Evolutionary conservation across 2,797 vertebrate genomes (phyloP).

Genomic region (Scolopax bukidnonensis): DNA sequence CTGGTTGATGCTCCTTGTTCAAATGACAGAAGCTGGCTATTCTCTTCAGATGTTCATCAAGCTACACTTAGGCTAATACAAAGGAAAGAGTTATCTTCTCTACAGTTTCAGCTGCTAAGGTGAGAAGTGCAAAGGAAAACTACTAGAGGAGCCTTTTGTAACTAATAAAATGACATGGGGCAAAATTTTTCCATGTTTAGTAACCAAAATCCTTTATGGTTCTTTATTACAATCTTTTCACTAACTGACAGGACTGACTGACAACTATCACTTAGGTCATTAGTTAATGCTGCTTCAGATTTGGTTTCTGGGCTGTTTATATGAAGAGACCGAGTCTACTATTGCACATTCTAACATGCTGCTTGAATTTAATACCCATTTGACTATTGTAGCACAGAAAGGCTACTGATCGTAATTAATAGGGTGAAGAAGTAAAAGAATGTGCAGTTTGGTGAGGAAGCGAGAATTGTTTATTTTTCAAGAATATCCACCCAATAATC

Average conservation of each 20-base stretch:
- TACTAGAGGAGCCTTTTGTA: not conserved
- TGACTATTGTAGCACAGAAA: not conserved
- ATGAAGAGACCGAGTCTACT: not conserved
- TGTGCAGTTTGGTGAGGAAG: not conserved
- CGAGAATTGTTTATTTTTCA: not conserved
- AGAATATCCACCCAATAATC: not conserved
- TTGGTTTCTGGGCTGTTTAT: not conserved
- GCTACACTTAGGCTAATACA: constrained; percentile 82
- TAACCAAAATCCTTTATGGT: not conserved
- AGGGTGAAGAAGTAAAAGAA: not conserved
- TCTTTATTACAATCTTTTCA: not conserved
- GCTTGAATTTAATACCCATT: not conserved
- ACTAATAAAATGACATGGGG: not conserved
- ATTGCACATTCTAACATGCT: not conserved
- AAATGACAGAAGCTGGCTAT: constrained; percentile 96
- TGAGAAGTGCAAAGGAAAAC: constrained; percentile 62
- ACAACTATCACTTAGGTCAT: not conserved
- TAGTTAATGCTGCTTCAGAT: not conserved
- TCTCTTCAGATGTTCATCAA: constrained; percentile 81
- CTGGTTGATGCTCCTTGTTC: constrained; percentile 95
- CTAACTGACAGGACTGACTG: not conserved
- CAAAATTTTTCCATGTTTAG: not conserved
- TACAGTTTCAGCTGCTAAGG: constrained; percentile 90
- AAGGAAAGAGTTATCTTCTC: constrained; percentile 80
- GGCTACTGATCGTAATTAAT: not conserved